A percentile compares a stretch with the other conserved stretches of the same genome.
Conservation (phyloP, 2,888 invertebrate species). For the Geotrupes spiniger region DNA sequence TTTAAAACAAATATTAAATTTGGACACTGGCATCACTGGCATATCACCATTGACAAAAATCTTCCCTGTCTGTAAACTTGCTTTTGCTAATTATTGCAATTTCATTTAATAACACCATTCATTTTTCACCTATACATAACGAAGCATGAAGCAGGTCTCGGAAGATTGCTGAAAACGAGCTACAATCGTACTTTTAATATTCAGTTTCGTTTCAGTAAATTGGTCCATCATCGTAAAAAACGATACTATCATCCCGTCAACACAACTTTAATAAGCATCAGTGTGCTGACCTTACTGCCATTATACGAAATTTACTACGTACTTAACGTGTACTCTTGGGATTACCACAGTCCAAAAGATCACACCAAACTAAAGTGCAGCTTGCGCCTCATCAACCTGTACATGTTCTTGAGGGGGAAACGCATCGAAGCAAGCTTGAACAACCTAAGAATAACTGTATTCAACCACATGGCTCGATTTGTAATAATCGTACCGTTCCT, state of each 20-base stretch:
- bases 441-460: conserved; percentile 12
- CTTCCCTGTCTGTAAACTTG: too few species aligned
- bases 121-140: too few species aligned
- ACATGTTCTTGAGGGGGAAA: conserved; percentile 12
- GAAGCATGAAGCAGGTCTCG: too few species aligned
- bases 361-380: conserved; percentile 10
- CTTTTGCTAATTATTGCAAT: too few species aligned
- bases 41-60: too few species aligned
- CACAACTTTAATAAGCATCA: conserved; percentile 12
- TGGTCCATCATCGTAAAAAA: conserved; percentile 6
- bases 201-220: too few species aligned
- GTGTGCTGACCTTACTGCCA: conserved; percentile 23
- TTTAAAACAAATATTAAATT: too few species aligned
- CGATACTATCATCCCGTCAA: conserved; percentile 20
- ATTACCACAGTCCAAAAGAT: not conserved
- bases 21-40: too few species aligned
- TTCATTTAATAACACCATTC: too few species aligned
- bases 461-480: conserved; percentile 19
- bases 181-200: too few species aligned
- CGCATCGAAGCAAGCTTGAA: conserved; percentile 18
- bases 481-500: conserved; percentile 18
- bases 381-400: conserved; percentile 11
- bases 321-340: conserved; percentile 18
- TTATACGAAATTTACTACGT: conserved; percentile 22
- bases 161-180: too few species aligned